phyloP scores from a whole-genome alignment of 2,888 invertebrate species.

The Eilema sororculum region DNA sequence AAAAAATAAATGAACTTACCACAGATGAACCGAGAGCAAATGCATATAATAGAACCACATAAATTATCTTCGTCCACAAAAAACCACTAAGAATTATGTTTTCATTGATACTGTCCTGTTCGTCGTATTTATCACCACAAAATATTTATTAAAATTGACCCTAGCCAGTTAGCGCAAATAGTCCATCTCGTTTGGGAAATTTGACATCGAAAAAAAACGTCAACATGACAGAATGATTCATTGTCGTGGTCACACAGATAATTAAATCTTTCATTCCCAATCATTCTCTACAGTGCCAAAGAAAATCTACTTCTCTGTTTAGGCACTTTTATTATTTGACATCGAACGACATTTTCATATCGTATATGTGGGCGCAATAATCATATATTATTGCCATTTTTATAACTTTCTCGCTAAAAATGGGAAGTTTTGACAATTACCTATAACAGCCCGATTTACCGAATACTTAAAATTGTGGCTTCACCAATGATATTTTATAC shows the following conservation, averaged over 20 bases:
- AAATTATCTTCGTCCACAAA: slow-evolving; percentile 27
- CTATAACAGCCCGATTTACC: too few relatives aligned
- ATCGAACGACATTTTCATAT: too few relatives aligned
- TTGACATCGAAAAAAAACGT: slow-evolving; percentile 34
- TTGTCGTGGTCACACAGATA: neutral
- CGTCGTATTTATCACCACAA: slow-evolving; percentile 24
- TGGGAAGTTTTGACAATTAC: too few relatives aligned
- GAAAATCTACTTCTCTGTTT: too few relatives aligned
- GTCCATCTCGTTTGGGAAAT: slow-evolving; percentile 22
- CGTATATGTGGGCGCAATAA: too few relatives aligned
- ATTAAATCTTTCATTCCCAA: too few relatives aligned
- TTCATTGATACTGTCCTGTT: slow-evolving; percentile 31
- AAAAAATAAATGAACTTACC: slow-evolving; percentile 42
- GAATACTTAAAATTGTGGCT: too few relatives aligned
- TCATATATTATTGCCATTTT: too few relatives aligned
- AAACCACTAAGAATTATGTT: slow-evolving; percentile 39
- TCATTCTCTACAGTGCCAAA: too few relatives aligned
- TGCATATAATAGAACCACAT: slow-evolving; percentile 36
- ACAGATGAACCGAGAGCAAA: slow-evolving; percentile 24
- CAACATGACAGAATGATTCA: slow-evolving; percentile 3
- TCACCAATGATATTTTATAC: too few relatives aligned
- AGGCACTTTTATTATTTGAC: too few relatives aligned
- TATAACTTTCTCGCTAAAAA: too few relatives aligned
- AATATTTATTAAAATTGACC: slow-evolving; percentile 30
- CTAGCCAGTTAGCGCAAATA: slow-evolving; percentile 24